Evolutionary conservation across 2,888 invertebrate genomes (phyloP).

Genomic region (Tachina grossa): DNA sequence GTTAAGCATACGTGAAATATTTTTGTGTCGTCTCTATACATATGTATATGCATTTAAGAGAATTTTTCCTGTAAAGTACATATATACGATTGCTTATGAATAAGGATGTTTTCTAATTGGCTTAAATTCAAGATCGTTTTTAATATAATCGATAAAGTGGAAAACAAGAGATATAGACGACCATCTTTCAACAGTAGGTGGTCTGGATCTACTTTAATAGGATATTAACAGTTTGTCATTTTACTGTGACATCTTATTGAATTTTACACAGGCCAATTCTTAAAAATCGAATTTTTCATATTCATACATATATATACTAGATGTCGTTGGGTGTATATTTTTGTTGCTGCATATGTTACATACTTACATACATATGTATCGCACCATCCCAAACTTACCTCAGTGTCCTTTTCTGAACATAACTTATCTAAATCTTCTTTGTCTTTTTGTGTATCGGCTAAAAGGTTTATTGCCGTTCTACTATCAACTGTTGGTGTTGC

Average conservation of each 20-base stretch:
- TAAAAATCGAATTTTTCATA: conserved; percentile 67
- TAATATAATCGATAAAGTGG: too few species aligned
- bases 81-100: not conserved
- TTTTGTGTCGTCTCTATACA: too few species aligned
- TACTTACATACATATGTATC: not conserved
- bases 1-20: too few species aligned
- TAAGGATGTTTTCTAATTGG: not conserved
- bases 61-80: not conserved
- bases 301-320: conserved; percentile 46
- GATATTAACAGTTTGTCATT: not conserved
- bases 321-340: conserved; percentile 19
- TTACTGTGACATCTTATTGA: not conserved
- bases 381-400: conserved; percentile 83
- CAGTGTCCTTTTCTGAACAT: conserved; percentile 85
- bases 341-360: conserved; percentile 4
- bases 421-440: conserved; percentile 84
- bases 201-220: not conserved
- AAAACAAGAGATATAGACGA: too few species aligned
- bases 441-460: conserved; percentile 79
- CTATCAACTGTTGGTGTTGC: conserved; percentile 66
- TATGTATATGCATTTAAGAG: not conserved
- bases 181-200: not conserved
- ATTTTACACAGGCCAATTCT: conserved; percentile 18
- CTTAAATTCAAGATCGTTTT: too few species aligned
- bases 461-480: conserved; percentile 75